Conservation (phyloP, 2,888 invertebrate genomes). For the Cartodere bifasciata region DNA sequence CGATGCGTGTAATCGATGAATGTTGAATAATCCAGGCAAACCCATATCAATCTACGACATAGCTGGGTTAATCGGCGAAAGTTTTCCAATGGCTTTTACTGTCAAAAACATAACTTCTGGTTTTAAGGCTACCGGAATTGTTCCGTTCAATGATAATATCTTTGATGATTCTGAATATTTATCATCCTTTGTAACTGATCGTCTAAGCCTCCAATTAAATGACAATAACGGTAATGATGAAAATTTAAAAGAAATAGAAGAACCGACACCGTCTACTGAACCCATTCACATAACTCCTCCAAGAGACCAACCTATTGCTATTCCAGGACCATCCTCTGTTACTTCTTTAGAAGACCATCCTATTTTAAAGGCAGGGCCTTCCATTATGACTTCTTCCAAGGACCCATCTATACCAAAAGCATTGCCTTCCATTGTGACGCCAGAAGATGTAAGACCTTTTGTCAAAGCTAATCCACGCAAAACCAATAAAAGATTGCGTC, state of each 20-base stretch:
- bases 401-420: slow-evolving; percentile 8
- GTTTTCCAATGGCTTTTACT: slow-evolving; percentile 5
- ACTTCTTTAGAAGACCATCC: too few species aligned
- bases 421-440: slow-evolving; percentile 5
- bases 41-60: slow-evolving; percentile 13
- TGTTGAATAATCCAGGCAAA: slow-evolving; percentile 8
- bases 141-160: slow-evolving; percentile 9
- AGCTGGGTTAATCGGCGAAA: slow-evolving; percentile 8
- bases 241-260: background rate
- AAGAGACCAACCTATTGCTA: slow-evolving; percentile 1
- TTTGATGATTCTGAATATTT: slow-evolving; percentile 11
- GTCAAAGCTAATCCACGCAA: slow-evolving; percentile 7
- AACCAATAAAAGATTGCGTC: slow-evolving; percentile 8
- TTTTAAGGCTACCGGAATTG: slow-evolving; percentile 8
- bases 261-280: background rate
- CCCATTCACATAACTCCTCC: background rate
- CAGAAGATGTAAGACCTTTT: slow-evolving; percentile 9
- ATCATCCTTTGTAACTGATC: slow-evolving; percentile 10
- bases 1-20: too few species aligned
- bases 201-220: slow-evolving; percentile 2
- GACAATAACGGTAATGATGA: background rate
- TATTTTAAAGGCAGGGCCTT: too few species aligned
- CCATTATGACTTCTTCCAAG: too few species aligned
- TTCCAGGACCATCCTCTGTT: too few species aligned
- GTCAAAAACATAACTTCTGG: slow-evolving; percentile 7